Evolutionary conservation across 2,888 invertebrate species (phyloP).

Genomic region (Fragum fragum): DNA sequence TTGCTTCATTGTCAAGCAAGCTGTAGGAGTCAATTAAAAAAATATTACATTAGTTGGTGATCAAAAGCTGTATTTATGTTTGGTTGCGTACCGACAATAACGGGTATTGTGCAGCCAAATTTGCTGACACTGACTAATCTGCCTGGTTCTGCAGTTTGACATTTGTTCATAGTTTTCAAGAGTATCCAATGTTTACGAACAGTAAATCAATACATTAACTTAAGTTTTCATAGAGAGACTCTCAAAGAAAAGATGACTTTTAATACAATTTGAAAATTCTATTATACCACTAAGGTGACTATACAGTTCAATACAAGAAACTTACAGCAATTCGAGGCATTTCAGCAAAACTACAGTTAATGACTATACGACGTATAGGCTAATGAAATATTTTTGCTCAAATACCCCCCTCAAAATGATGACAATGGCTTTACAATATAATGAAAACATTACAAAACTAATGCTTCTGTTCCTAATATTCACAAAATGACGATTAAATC

Average conservation of each 20-base stretch:
- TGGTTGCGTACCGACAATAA: too few species aligned
- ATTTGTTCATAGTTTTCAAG: too few species aligned
- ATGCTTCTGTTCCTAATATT: neutral
- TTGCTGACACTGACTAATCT: too few species aligned
- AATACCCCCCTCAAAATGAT: neutral
- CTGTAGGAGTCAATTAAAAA: too few species aligned
- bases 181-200: too few species aligned
- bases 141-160: too few species aligned
- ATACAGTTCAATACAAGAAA: slow-evolving; percentile 30
- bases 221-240: neutral
- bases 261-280: neutral
- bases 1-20: too few species aligned
- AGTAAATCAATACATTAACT: too few species aligned
- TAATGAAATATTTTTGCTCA: neutral
- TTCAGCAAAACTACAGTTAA: neutral
- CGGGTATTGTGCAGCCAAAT: too few species aligned
- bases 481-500: neutral
- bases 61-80: too few species aligned
- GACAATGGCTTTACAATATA: slow-evolving; percentile 21
- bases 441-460: slow-evolving; percentile 4
- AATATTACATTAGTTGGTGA: too few species aligned
- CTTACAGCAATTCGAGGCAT: slow-evolving; percentile 7
- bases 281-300: slow-evolving; percentile 23
- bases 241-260: neutral
- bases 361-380: neutral